Base-by-base conservation (phyloP, 2,797 vertebrate species). In the Peromyscus melanophrys region DNA sequence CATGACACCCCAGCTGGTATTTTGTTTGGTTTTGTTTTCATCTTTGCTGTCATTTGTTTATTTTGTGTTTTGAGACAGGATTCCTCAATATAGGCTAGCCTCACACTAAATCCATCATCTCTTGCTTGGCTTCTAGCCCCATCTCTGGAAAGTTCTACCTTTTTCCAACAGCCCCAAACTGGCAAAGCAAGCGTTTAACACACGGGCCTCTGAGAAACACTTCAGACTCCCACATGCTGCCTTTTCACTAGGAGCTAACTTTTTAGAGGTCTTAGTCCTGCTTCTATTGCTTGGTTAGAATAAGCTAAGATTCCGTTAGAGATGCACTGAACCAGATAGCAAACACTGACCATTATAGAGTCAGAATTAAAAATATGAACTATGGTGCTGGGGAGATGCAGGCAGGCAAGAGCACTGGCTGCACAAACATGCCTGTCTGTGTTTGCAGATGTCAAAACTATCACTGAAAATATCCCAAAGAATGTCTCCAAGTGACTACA, bases 281-380 rank as follows among this genome's bases (percentile, higher is more conserved):
- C 13, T 43, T 96, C 80, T 93, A 75, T 92, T 73, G 84, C 34
- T 77, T 90, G 34, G 92, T n/a, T 89, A 23, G 71, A 95, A 93
- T 92, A 90, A 88, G 65, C 59, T 90, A 88, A 81, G 71, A 43
- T 63, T 95, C 61, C 91, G 63, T 63, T 80, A 71, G 34, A 93
- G 52, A 81, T 76, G 7, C 11, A 80, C 61, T 40, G 92, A 85
- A 78, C 86, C 19, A 73, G 34, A 91, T 25, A 61, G n/a, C 6
- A 90, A 95, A 84, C 21, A 57, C 7, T 12, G 69, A 52, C 25
- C 52, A 92, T 76, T 61, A 83, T 14, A 92, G 55, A 40, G 89
- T 85, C 43, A 85, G 46, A 65, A 34, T 52, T 23, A 67, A 49
- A 65, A 65, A 65, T 11, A 83, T n/a, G 43, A 63, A 31, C 25